These are phyloP conservation scores for Troglohyphantes excavatus DNA, from an alignment of 2,888 invertebrate genomes.

Conservation along the genomic window DNA sequence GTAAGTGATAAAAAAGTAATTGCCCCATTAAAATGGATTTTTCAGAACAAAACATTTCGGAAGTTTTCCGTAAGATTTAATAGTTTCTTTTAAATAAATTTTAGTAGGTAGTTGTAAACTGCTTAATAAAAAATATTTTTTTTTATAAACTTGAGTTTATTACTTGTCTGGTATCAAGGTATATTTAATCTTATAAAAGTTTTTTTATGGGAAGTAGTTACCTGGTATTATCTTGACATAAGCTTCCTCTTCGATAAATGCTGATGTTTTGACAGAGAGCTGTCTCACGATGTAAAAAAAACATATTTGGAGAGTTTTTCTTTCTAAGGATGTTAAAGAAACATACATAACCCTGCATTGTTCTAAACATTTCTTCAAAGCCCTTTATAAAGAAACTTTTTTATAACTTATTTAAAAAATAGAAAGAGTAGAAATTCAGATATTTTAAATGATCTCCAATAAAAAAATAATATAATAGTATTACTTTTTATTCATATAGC, in stretches of 20 bases:
- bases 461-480: no score
- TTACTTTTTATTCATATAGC: no score
- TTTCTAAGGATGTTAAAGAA: no score
- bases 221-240: not conserved
- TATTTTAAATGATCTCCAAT: no score
- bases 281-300: no score
- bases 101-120: not conserved
- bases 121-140: not conserved
- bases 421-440: no score
- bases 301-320: no score
- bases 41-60: not conserved
- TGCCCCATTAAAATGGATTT: not conserved
- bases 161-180: not conserved
- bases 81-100: not conserved
- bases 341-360: no score
- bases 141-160: not conserved
- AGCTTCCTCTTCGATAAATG: not conserved
- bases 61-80: not conserved
- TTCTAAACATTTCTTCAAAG: no score
- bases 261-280: not conserved
- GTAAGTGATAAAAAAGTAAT: not conserved
- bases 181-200: not conserved
- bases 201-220: not conserved
- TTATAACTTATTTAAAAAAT: no score
- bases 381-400: no score